phyloP scores from a whole-genome alignment of 2,797 vertebrate species.

The Clarias fuscus region DNA sequence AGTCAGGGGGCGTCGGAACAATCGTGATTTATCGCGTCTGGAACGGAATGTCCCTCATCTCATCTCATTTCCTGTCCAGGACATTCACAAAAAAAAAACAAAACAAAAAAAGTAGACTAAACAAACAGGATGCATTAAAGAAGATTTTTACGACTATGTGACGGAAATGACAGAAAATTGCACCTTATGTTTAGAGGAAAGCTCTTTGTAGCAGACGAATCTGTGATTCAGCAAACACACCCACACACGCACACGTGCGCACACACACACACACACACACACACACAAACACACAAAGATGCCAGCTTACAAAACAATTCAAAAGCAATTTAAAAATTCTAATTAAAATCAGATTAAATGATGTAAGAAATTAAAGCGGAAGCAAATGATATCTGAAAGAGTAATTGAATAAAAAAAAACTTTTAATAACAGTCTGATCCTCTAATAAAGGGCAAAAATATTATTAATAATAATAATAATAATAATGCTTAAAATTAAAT shows the following conservation, averaged over 20 bases:
- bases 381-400: neutral
- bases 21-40: conserved; percentile 1
- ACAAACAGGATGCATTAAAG: neutral
- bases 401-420: neutral
- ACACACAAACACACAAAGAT: neutral
- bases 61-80: neutral
- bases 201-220: neutral
- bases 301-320: neutral
- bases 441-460: neutral
- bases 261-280: no score
- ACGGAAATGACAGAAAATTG: neutral
- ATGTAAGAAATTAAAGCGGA: neutral
- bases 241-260: no score
- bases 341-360: neutral
- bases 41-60: neutral
- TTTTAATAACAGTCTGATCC: neutral
- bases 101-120: neutral
- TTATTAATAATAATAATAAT: no score
- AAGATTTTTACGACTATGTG: neutral
- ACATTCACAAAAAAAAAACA: neutral
- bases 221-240: no score
- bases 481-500: no score
- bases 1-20: neutral
- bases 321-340: neutral
- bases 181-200: neutral